Evolutionary conservation across 2,113 vertebrate species (phyloP).

Genomic region (Calonectris borealis): DNA sequence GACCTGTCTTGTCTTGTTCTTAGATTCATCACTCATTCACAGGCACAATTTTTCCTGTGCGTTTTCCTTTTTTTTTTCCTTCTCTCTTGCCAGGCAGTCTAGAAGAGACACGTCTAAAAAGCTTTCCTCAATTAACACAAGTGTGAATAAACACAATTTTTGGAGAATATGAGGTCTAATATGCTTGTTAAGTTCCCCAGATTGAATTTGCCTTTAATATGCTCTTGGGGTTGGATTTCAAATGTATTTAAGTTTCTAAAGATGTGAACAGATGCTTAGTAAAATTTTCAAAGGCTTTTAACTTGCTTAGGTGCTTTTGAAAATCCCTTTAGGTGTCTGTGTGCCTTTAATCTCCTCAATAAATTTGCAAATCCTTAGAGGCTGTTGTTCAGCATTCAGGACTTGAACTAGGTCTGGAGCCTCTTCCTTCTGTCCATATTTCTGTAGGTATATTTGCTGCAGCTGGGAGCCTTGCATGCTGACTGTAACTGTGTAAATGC

Average conservation of each 20-base stretch:
- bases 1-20: neutral
- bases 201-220: constrained; percentile 15
- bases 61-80: too few species aligned
- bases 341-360: constrained; percentile 23
- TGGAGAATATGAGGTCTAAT: neutral
- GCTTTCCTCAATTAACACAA: neutral
- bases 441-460: neutral
- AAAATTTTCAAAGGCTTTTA: constrained; percentile 51
- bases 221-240: constrained; percentile 22
- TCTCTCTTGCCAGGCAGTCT: neutral
- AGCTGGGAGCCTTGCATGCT: neutral
- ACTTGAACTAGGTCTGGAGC: neutral
- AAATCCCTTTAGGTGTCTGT: neutral
- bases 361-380: neutral
- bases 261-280: constrained; percentile 27
- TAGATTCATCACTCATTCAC: neutral
- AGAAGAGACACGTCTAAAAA: neutral
- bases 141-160: neutral
- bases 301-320: constrained; percentile 30
- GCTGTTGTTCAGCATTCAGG: neutral
- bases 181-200: neutral
- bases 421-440: neutral
- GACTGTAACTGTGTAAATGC: neutral
- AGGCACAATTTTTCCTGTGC: neutral
- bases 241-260: constrained; percentile 52